Base-by-base conservation (phyloP, 1,140 invertebrate species). In the Chrysoperla carnea region DNA sequence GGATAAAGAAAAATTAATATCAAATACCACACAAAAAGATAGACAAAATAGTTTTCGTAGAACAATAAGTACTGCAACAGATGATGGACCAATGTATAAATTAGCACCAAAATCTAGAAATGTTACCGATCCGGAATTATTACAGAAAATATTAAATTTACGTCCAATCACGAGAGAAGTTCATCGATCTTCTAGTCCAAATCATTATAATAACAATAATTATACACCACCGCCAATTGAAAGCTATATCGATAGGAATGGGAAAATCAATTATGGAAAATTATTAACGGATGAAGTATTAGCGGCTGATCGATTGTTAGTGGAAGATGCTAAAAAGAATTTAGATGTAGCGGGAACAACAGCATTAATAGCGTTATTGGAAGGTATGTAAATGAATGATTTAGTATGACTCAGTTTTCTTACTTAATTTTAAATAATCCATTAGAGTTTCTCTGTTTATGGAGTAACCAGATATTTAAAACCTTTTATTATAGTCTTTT, bases 281-380 rank as follows among this genome's bases (percentile, higher is more conserved):
- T 58, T 90, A n/a, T 63, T 90, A 42, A 85, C 78, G 9, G 83
- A 90, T 62, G 84, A 89, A 66, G 79, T 93, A 17, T 56, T 91
- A 45, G 73, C 77, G 29, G 81, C 82, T 4, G 89, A 93, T 58
- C 68, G 76, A 50, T 64, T 81, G 36, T 59, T 93, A 15, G 69
- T 91, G 13, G 76, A 85, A 53, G 72, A 76, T 41, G 85, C 84
- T 9, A 88, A 86, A 53, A 75, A 79, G 48, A 76, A 76, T 44
- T 72, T 81, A 61, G 84, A 91, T 70, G 77, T 91, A 37, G 87
- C 89, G 40, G 88, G 91, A n/a, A 92, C 88, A 13, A 97, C 92
- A 40, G 87, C 87, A 1, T 63, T 97, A 11, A 80, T 96, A 47
- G 90, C 88, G 29, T 59, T 94, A 13, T 61, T 92, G 45, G 81